These are phyloP conservation scores for Aphrophora alni DNA, from an alignment of 2,888 invertebrate species.

Conservation along the genomic window DNA sequence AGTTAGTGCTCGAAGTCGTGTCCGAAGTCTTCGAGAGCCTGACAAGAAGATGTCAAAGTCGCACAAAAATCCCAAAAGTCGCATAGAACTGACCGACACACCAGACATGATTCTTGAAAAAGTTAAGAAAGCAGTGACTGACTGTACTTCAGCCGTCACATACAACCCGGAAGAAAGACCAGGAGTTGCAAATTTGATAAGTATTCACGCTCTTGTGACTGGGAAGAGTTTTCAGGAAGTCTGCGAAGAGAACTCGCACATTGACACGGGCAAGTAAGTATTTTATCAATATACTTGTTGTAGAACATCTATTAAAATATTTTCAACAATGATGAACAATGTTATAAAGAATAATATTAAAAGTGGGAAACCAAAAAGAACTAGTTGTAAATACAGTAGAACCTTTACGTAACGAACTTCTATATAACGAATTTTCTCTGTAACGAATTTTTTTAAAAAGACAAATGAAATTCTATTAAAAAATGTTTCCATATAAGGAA, in stretches of 20 bases:
- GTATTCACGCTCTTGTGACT: slow-evolving; percentile 78
- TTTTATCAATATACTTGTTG: slow-evolving; percentile 26
- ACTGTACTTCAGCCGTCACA: slow-evolving; percentile 82
- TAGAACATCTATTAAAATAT: slow-evolving; percentile 40
- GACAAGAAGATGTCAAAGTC: slow-evolving; percentile 98
- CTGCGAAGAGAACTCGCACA: slow-evolving; percentile 66
- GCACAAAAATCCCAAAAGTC: slow-evolving; percentile 75
- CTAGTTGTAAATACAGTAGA: no score
- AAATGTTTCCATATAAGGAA: no score
- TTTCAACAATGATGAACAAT: slow-evolving; percentile 9
- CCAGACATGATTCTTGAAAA: slow-evolving; percentile 73
- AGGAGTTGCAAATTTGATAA: slow-evolving; percentile 89
- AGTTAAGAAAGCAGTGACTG: slow-evolving; percentile 89
- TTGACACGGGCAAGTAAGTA: slow-evolving; percentile 77
- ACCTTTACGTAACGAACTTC: no score
- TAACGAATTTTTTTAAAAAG: no score
- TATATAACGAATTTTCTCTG: no score
- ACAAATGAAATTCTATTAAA: no score
- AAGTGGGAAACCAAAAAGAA: no score
- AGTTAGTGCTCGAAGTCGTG: slow-evolving; percentile 47
- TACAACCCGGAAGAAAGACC: slow-evolving; percentile 80
- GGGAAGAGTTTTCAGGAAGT: slow-evolving; percentile 72
- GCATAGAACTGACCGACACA: slow-evolving; percentile 80
- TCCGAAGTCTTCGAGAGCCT: slow-evolving; percentile 87
- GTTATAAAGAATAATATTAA: no score